phyloP scores from a whole-genome alignment of 2,797 vertebrate species.

The Coregonus suidteri region DNA sequence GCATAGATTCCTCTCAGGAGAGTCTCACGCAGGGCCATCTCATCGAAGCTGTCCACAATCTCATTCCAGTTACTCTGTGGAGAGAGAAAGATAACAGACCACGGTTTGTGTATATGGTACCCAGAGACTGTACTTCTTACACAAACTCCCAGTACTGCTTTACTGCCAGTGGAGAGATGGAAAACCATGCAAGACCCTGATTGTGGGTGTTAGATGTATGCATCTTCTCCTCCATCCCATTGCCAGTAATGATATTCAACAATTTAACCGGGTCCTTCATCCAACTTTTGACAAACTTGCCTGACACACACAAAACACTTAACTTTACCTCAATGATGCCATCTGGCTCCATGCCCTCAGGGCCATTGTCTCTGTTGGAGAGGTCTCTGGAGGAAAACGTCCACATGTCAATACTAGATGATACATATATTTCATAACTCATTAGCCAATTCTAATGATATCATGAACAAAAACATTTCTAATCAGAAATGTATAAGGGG shows the following conservation, averaged over 20 bases:
- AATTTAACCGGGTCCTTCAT: not conserved
- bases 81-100: not conserved
- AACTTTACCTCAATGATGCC: conserved; percentile 87
- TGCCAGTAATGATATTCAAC: not conserved
- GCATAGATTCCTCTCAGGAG: conserved; percentile 91
- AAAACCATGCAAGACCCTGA: not conserved
- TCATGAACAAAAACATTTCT: not conserved
- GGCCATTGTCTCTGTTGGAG: conserved; percentile 85
- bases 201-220: not conserved
- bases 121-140: not conserved
- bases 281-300: not conserved
- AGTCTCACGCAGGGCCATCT: conserved; percentile 87
- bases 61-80: conserved; percentile 90
- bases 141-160: not conserved
- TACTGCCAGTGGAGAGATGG: not conserved
- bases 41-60: conserved; percentile 90
- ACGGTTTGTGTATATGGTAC: not conserved
- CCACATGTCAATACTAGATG: not conserved
- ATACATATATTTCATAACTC: not conserved
- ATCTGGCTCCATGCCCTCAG: conserved; percentile 93
- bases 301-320: too few relatives aligned
- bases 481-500: not conserved
- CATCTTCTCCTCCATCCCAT: not conserved
- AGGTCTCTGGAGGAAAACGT: conserved; percentile 61
- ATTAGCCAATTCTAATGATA: not conserved